These are phyloP conservation scores for Ostrea denselamellosa DNA, from an alignment of 1,140 invertebrate genomes.

Conservation along the genomic window DNA sequence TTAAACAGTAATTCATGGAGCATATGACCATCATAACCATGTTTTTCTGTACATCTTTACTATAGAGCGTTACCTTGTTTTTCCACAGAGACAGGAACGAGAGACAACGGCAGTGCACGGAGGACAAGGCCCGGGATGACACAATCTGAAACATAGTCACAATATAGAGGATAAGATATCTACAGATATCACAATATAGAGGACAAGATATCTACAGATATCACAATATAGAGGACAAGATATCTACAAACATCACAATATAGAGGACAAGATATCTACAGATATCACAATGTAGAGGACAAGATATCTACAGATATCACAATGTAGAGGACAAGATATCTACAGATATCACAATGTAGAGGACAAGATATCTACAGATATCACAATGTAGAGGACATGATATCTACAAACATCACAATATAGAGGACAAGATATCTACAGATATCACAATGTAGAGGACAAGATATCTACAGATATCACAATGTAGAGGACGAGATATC, in stretches of 20 bases:
- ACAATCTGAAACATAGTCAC: conserved; percentile 80
- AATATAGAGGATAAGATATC: too few species aligned
- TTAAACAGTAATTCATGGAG: too few species aligned
- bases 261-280: conserved; percentile 83
- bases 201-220: conserved; percentile 82
- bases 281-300: conserved; percentile 83
- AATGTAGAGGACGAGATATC: too few species aligned
- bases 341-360: not conserved
- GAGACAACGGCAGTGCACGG: conserved; percentile 85
- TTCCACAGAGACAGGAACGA: conserved; percentile 80
- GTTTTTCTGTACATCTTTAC: not conserved
- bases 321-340: too few species aligned
- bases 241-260: conserved; percentile 72
- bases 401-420: conserved; percentile 60
- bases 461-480: conserved; percentile 77
- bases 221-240: not conserved
- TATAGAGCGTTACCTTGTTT: conserved; percentile 69
- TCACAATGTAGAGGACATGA: conserved; percentile 84
- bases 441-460: conserved; percentile 83
- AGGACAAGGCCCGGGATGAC: conserved; percentile 92
- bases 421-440: too few species aligned
- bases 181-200: conserved; percentile 79
- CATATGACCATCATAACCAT: too few species aligned
- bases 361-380: too few species aligned
- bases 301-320: conserved; percentile 76